Evolutionary conservation across 1,140 invertebrate genomes (phyloP).

Genomic region (Drosophila repleta): DNA sequence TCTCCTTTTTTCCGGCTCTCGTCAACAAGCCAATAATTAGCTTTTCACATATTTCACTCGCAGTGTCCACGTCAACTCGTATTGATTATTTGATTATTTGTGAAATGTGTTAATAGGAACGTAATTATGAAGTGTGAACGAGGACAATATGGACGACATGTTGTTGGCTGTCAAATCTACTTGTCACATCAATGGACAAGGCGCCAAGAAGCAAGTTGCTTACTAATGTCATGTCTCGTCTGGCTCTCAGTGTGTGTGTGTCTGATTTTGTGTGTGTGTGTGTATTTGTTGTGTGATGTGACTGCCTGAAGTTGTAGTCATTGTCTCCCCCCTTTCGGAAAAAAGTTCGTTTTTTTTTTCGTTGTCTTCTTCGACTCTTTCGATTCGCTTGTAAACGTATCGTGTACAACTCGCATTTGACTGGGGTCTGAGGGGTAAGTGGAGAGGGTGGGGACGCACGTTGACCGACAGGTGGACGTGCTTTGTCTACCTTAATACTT

Average conservation of each 20-base stretch:
- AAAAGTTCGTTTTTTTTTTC: constrained; percentile 4
- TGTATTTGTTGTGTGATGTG: constrained; percentile 27
- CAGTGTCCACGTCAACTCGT: neutral
- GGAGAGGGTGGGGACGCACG: constrained; percentile 25
- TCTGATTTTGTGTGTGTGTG: neutral
- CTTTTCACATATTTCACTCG: constrained; percentile 9
- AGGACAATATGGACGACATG: constrained; percentile 36
- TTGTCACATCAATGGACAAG: constrained; percentile 39
- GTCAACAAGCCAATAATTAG: constrained; percentile 17
- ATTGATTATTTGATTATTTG: constrained; percentile 27
- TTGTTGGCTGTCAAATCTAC: constrained; percentile 43
- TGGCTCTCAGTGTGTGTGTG: neutral
- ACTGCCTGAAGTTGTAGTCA: constrained; percentile 49
- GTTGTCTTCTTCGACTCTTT: neutral
- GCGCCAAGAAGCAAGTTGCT: constrained; percentile 42
- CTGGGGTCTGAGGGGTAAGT: neutral
- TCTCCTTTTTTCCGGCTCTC: neutral
- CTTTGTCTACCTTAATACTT: constrained; percentile 43
- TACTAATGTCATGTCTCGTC: constrained; percentile 28
- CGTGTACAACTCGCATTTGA: constrained; percentile 4
- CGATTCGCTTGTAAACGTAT: constrained; percentile 9
- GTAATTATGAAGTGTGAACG: constrained; percentile 51
- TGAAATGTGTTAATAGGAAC: constrained; percentile 16
- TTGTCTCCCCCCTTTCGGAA: constrained; percentile 22
- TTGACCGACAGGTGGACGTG: constrained; percentile 40